These are phyloP conservation scores for Lycaena phlaeas DNA, from an alignment of 2,888 invertebrate species.

Conservation along the genomic window DNA sequence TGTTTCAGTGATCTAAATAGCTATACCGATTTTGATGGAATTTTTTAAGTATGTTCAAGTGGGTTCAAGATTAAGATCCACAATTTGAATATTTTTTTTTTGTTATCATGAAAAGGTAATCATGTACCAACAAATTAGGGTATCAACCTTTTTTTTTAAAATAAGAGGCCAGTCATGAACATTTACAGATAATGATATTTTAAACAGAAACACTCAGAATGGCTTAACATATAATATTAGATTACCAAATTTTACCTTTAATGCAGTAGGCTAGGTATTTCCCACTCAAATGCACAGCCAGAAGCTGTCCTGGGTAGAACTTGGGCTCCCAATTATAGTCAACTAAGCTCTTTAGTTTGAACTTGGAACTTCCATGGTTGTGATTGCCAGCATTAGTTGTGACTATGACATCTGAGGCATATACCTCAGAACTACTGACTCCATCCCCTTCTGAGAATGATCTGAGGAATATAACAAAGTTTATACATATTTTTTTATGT, in stretches of 20 bases:
- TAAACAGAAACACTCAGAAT: too few relatives aligned
- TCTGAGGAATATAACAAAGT: constrained; percentile 33
- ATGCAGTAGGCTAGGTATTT: constrained; percentile 92
- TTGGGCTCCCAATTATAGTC: constrained; percentile 95
- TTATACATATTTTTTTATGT: not conserved
- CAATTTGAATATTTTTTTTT: too few relatives aligned
- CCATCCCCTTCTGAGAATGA: constrained; percentile 75
- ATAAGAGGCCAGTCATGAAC: too few relatives aligned
- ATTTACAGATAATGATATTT: too few relatives aligned
- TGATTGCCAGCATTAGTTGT: constrained; percentile 81
- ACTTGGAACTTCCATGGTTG: constrained; percentile 89
- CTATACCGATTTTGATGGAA: too few relatives aligned
- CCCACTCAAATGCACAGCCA: constrained; percentile 89
- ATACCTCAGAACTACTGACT: constrained; percentile 70
- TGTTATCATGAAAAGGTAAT: too few relatives aligned
- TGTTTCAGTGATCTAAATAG: too few relatives aligned
- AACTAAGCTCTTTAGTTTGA: constrained; percentile 90
- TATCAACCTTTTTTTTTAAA: too few relatives aligned
- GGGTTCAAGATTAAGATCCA: too few relatives aligned
- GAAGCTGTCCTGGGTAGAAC: constrained; percentile 88
- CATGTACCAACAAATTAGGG: too few relatives aligned
- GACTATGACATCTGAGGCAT: constrained; percentile 77
- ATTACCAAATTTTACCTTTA: constrained; percentile 79
- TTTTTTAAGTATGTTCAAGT: too few relatives aligned
- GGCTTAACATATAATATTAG: too few relatives aligned